Conservation (phyloP, 1,140 invertebrate genomes). For the Brachionus plicatilis region DNA sequence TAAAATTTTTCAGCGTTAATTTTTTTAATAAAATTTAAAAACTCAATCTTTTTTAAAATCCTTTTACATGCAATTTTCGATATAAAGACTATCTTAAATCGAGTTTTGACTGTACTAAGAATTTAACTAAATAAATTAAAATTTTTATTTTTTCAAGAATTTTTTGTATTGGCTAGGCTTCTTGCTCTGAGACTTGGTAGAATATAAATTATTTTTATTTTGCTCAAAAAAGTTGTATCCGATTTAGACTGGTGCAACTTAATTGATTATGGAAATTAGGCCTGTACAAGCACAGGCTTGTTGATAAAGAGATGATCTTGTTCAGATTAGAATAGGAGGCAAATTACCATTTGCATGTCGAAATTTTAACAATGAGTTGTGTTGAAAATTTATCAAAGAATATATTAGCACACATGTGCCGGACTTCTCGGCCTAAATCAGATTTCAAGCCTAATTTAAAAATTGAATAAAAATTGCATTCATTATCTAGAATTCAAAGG, state of each 20-base stretch:
- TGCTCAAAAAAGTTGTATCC: too few species aligned
- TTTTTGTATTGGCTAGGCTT: too few species aligned
- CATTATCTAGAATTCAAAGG: neutral
- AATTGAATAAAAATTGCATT: constrained; percentile 2
- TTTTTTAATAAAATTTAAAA: too few species aligned
- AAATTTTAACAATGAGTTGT: neutral
- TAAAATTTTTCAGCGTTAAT: too few species aligned
- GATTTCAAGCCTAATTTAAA: neutral
- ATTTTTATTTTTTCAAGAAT: too few species aligned
- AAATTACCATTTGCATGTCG: neutral
- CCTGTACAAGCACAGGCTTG: neutral
- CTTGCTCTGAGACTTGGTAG: too few species aligned
- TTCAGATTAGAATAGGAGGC: neutral
- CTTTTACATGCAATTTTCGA: too few species aligned
- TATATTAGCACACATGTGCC: neutral
- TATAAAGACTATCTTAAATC: too few species aligned
- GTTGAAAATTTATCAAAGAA: neutral
- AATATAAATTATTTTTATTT: too few species aligned
- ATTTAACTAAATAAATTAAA: too few species aligned
- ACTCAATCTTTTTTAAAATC: too few species aligned
- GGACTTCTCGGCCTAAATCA: neutral
- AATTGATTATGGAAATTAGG: neutral
- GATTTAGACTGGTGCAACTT: neutral
- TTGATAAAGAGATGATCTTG: neutral
- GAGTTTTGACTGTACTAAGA: too few species aligned